Evolutionary conservation across 2,888 invertebrate species (phyloP).

Genomic region (Ormyrus labotus): DNA sequence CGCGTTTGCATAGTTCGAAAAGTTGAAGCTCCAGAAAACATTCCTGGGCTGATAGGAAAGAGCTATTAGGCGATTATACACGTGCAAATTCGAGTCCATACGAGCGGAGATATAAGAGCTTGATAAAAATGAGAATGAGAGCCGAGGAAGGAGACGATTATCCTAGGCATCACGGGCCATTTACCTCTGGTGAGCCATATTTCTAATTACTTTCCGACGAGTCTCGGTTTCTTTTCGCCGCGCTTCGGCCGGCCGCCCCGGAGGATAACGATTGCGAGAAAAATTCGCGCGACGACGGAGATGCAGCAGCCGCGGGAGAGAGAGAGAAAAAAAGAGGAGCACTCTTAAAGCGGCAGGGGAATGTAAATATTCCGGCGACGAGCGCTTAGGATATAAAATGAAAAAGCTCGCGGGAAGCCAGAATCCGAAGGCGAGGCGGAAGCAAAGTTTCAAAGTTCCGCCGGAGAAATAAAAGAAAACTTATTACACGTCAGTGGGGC

Average conservation of each 20-base stretch:
- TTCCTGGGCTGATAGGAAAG: background rate
- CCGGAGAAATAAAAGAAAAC: conserved; percentile 37
- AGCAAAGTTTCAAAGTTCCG: conserved; percentile 31
- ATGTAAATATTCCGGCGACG: conserved; percentile 28
- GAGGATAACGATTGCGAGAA: conserved; percentile 57
- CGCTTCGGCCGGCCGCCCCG: background rate
- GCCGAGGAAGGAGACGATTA: conserved; percentile 62
- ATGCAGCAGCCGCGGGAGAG: conserved; percentile 51
- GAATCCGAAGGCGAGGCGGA: conserved; percentile 13
- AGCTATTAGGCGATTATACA: conserved; percentile 7
- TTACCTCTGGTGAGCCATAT: conserved; percentile 71
- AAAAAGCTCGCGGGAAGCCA: background rate
- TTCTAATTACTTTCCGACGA: conserved; percentile 70
- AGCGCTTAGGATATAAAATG: conserved; percentile 28
- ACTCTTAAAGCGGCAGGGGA: conserved; percentile 5
- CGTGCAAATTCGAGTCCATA: conserved; percentile 21
- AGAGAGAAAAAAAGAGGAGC: conserved; percentile 31
- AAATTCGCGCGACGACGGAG: conserved; percentile 57
- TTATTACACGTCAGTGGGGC: conserved; percentile 45
- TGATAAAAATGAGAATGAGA: conserved; percentile 58
- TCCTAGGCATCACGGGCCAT: conserved; percentile 71
- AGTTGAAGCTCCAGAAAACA: no score
- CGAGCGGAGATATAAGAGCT: conserved; percentile 34
- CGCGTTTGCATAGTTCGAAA: no score
- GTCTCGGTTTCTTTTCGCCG: conserved; percentile 40